Evolutionary conservation across 2,113 vertebrate species (phyloP).

Genomic region (Nannospalax galili): DNA sequence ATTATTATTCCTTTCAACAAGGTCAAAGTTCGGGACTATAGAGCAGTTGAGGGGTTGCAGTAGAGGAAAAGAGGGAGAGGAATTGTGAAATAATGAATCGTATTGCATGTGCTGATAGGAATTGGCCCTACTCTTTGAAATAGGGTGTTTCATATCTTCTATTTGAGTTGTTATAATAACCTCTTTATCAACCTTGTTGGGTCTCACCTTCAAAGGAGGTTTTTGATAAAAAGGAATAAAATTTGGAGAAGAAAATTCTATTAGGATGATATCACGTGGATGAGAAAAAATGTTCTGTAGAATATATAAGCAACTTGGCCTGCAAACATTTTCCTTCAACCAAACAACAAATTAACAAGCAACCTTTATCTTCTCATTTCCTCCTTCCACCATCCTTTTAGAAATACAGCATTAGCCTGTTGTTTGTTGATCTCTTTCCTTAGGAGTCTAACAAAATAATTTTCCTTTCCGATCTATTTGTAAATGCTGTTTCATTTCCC

Average conservation of each 20-base stretch:
- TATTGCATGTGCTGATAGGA: constrained; percentile 73
- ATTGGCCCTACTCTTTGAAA: constrained; percentile 75
- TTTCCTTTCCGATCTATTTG: constrained; percentile 19
- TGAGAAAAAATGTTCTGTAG: constrained; percentile 53
- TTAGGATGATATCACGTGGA: constrained; percentile 40
- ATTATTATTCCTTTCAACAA: constrained; percentile 84
- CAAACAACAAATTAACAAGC: constrained; percentile 47
- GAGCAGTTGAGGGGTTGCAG: constrained; percentile 45
- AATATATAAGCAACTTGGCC: constrained; percentile 37
- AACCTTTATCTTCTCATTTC: constrained; percentile 57
- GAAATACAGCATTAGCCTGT: background rate
- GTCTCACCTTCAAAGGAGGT: constrained; percentile 38
- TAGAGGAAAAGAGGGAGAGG: background rate
- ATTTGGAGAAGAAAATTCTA: constrained; percentile 22
- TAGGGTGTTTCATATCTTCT: constrained; percentile 73
- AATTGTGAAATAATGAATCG: constrained; percentile 83
- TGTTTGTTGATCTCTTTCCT: constrained; percentile 24
- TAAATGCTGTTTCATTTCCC: background rate
- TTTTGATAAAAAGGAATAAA: constrained; percentile 67
- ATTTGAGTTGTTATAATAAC: constrained; percentile 71
- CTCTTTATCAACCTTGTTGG: constrained; percentile 64
- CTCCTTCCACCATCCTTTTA: background rate
- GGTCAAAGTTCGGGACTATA: constrained; percentile 84
- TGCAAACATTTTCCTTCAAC: constrained; percentile 52
- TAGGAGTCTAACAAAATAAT: constrained; percentile 10